Conservation (phyloP, 2,113 vertebrate species). For the Tursiops truncatus region DNA sequence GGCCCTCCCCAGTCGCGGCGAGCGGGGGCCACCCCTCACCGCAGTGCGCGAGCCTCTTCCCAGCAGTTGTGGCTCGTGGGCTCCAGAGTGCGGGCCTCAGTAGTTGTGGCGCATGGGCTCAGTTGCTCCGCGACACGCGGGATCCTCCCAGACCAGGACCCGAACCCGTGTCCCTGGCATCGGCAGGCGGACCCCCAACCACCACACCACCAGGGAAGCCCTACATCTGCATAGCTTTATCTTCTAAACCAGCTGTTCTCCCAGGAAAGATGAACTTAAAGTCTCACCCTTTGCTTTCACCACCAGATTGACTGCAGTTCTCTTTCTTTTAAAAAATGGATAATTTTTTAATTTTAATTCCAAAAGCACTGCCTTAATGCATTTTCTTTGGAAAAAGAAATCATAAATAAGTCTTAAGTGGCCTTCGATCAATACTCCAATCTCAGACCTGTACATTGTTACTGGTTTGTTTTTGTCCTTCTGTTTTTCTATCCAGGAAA, state of each 20-base stretch:
- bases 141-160: no score
- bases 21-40: no score
- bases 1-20: no score
- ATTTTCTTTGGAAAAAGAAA: neutral
- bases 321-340: neutral
- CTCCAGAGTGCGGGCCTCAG: no score
- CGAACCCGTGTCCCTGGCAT: no score
- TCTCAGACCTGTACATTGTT: neutral
- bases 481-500: neutral
- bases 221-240: neutral
- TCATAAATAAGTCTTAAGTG: neutral
- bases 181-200: no score
- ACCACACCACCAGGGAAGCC: no score
- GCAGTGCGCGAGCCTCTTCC: no score
- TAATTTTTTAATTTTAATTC: neutral
- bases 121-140: no score
- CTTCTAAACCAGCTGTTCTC: neutral
- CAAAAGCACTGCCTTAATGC: neutral
- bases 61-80: no score
- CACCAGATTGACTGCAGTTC: neutral
- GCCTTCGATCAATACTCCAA: neutral
- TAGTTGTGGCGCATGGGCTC: no score
- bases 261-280: neutral
- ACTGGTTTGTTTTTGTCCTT: neutral
- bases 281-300: neutral